A percentile compares a stretch with the other conserved stretches of the same genome.
These are phyloP conservation scores for Ptychoptera albimana DNA, from an alignment of 2,888 invertebrate genomes.

Conservation along the genomic window DNA sequence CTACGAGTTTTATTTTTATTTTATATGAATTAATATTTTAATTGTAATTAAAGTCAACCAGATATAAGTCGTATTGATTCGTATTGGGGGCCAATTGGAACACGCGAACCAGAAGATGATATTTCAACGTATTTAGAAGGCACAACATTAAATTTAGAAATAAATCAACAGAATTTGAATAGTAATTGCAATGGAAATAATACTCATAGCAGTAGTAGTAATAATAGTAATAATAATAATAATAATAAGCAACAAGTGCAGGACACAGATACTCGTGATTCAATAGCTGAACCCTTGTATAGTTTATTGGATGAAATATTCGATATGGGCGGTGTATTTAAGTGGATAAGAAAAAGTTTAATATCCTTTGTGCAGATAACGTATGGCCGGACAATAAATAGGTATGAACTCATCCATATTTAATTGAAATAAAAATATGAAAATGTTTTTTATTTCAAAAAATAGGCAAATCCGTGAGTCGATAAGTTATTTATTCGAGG, in stretches of 20 bases:
- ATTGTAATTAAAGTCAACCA: conserved; percentile 15
- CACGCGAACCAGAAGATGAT: conserved; percentile 64
- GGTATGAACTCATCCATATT: conserved; percentile 28
- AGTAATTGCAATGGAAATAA: conserved; percentile 17
- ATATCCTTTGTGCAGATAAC: conserved; percentile 85
- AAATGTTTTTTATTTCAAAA: background rate
- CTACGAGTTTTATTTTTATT: too few relatives aligned
- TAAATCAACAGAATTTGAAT: conserved; percentile 22
- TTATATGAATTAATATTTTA: background rate
- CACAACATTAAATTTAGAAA: conserved; percentile 25
- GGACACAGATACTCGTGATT: conserved; percentile 54
- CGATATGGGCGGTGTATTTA: conserved; percentile 77
- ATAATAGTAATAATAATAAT: too few relatives aligned
- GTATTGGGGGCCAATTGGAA: conserved; percentile 34
- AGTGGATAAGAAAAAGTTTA: conserved; percentile 71
- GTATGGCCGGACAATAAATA: conserved; percentile 82
- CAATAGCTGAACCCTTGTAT: conserved; percentile 83
- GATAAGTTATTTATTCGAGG: conserved; percentile 73
- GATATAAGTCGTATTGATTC: conserved; percentile 17
- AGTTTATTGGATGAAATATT: conserved; percentile 75
- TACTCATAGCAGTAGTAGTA: too few relatives aligned
- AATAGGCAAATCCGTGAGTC: conserved; percentile 71
- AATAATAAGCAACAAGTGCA: conserved; percentile 23
- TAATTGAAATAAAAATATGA: too few relatives aligned
- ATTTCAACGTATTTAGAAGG: conserved; percentile 64